Base-by-base conservation (phyloP, 2,888 invertebrate species). In the Acrobeloides nanus region DNA sequence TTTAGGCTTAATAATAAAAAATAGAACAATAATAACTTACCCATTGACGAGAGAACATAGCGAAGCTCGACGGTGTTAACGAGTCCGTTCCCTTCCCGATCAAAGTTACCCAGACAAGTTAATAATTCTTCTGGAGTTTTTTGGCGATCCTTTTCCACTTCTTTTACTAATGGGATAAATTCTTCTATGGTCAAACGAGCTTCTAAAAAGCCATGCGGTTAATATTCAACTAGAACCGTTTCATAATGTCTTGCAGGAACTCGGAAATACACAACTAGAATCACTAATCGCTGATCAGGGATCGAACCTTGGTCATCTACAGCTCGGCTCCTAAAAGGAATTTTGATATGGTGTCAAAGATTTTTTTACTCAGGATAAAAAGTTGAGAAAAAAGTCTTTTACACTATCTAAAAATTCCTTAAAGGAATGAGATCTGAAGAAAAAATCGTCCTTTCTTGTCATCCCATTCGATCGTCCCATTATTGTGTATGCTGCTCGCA, bases 111-210 rank as follows among this genome's bases (percentile, higher is more conserved):
- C 18, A 68, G 49, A 20, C 35, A 46, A 29, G 53, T 57, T 48
- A 55, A 44, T 34, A 66, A 54, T 26, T 64, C 52, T n/a, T 53
- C 48, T 34, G 51, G 18, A 7, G 48, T 57, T 4, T 56, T 41
- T 10, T 50, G 38, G 24, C 51, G 50, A 21, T 61, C 56, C 38
- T 60, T 59, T 37, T 57, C 58, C 33, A 66, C 51, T 4, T 57
- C 55, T 31, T 59, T 55, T 34, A 58, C 60, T 38, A 67, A 65
- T 15, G 67, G 67, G 24, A 54, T 55, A 37, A 67, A 60, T 33
- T 67, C 63, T 33, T 62, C 61, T 25, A 62, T 38, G 3, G 60
- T 45, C n/a, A 66, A 43, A 12, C 65, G 57, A 5, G 57, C 38
- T 24, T 57, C 64, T 50, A 37, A 33, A 41, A 50, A 20, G 24